Evolutionary conservation across 2,797 vertebrate species (phyloP).

Genomic region (Oreochromis grahami): DNA sequence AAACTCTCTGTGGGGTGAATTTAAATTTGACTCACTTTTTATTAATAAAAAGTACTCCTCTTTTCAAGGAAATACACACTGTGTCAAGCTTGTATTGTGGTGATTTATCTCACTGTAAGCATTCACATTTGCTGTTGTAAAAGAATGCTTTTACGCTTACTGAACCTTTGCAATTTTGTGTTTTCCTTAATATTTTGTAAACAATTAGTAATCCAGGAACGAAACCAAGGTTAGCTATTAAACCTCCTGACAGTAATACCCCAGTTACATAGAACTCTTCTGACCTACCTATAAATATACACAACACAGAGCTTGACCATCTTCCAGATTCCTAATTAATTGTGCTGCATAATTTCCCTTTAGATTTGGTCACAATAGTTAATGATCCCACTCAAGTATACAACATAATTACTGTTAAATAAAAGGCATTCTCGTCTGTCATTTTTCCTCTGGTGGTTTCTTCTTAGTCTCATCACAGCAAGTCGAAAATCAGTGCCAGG

Average conservation of each 20-base stretch:
- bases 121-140: background rate
- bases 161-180: background rate
- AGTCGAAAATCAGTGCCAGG: slow-evolving; percentile 12
- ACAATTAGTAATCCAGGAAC: background rate
- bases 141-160: background rate
- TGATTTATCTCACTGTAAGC: background rate
- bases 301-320: slow-evolving; percentile 36
- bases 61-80: background rate
- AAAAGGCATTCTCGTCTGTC: slow-evolving; percentile 27
- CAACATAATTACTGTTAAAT: slow-evolving; percentile 60
- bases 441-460: slow-evolving; percentile 29
- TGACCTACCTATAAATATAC: slow-evolving; percentile 33
- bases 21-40: background rate
- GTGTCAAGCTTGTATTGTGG: background rate
- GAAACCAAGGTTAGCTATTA: background rate
- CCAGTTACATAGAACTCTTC: slow-evolving; percentile 3
- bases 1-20: background rate
- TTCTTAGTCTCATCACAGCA: slow-evolving; percentile 43
- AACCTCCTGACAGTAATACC: background rate
- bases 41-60: background rate
- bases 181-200: background rate
- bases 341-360: slow-evolving; percentile 59
- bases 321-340: slow-evolving; percentile 52
- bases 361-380: slow-evolving; percentile 41
- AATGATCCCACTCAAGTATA: slow-evolving; percentile 54